phyloP scores from a whole-genome alignment of 2,113 vertebrate species.

The Marmota flaviventris region DNA sequence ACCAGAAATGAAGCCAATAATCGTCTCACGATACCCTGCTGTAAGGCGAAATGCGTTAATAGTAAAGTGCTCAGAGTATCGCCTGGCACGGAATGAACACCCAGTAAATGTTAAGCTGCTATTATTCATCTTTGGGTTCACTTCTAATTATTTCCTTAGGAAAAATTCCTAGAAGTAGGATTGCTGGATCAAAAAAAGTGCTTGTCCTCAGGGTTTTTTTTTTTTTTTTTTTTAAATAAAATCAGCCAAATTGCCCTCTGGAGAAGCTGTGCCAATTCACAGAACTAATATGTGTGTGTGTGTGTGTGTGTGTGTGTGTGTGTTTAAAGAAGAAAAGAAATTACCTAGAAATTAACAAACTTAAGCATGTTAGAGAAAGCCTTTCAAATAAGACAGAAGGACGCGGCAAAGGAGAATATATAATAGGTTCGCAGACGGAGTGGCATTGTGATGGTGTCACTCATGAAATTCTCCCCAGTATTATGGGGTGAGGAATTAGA shows the following conservation, averaged over 20 bases:
- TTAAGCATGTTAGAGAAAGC: background rate
- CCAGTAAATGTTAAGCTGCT: slow-evolving; percentile 25
- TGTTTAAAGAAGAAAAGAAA: background rate
- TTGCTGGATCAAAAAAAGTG: slow-evolving; percentile 67
- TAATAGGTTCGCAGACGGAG: background rate
- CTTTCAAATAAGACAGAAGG: background rate
- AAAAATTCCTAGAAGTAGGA: slow-evolving; percentile 80
- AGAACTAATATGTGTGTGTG: background rate
- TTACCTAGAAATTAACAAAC: background rate
- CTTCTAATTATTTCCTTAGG: slow-evolving; percentile 77
- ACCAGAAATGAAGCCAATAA: background rate
- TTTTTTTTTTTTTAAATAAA: background rate
- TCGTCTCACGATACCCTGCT: background rate
- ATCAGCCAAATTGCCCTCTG: slow-evolving; percentile 80
- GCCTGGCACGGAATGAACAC: background rate
- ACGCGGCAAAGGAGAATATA: background rate
- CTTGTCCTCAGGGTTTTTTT: slow-evolving; percentile 59
- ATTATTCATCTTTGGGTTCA: slow-evolving; percentile 68
- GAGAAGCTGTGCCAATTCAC: slow-evolving; percentile 68
- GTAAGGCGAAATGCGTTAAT: background rate
- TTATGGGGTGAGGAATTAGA: background rate
- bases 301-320: too few relatives aligned
- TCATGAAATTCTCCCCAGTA: background rate
- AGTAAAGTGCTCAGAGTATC: background rate
- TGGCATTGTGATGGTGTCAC: background rate